Evolutionary conservation across 2,888 invertebrate genomes (phyloP), one percentile per base, ranked within the genome.

Genomic region (Lepeophtheirus nordmannii): DNA sequence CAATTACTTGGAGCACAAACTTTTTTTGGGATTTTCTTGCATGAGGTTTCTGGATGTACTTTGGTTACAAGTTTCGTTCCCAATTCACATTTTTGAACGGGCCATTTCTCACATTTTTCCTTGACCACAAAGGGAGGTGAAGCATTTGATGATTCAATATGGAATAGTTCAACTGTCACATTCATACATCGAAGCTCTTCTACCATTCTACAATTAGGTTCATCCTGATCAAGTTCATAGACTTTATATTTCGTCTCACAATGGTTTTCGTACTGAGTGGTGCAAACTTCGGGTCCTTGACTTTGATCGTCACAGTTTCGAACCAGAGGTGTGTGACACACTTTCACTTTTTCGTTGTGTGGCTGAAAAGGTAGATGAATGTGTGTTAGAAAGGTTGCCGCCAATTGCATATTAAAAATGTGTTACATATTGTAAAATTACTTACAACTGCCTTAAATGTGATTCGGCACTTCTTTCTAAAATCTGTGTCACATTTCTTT

Each of bases 401-500:
- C n/a, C n/a, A n/a, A n/a, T n/a, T n/a, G n/a, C n/a, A n/a, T n/a
- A n/a, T n/a, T n/a, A n/a, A n/a, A 30, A 7, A 30, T 30, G 7
- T 30, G 30, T 30, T 5, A 30, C 30, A 30, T 30, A 30, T 30
- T 5, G 2, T 7, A 30, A 30, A 30, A 30, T 30, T 30, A 46
- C 53, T 46, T 46, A 46, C 53, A 46, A 46, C 53, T n/a, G 53
- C n/a, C 53, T 46, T 46, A 8, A 46, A 46, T 5, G 53, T n/a
- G 5, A 46, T 46, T 14, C 17, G 53, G 8, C 53, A 46, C 5
- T 46, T 46, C 53, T 46, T 46, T 17, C 17, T 9, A 23, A 66
- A 66, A 11, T 59, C 60, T 10, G 58, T 66, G 22, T 66, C 58
- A 40, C 66, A 66, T 46, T 59, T 20, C 30, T 66, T 66, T 53